Percentiles rank a stretch among this genome's conserved stretches.
Evolutionary conservation across 2,797 vertebrate species (phyloP).

Genomic region (Heterohyrax brucei): DNA sequence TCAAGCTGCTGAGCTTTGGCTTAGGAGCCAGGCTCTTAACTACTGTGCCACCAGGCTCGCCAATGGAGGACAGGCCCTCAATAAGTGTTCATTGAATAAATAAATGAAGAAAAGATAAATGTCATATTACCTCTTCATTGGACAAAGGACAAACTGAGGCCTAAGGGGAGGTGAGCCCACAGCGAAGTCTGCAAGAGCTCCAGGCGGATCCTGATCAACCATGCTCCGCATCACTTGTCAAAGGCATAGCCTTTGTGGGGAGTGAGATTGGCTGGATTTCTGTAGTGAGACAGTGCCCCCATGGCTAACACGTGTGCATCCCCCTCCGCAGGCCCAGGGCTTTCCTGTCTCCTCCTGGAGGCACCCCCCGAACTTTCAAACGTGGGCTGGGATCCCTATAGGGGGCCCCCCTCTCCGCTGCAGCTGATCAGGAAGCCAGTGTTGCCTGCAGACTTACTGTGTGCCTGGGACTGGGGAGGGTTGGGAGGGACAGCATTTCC

Average conservation of each 20-base stretch:
- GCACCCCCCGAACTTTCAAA: not conserved
- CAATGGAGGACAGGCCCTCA: not conserved
- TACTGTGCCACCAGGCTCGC: too few relatives aligned
- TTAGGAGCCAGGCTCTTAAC: too few relatives aligned
- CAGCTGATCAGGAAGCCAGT: not conserved
- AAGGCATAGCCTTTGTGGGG: not conserved
- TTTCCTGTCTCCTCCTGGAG: not conserved
- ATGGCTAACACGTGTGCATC: accelerated
- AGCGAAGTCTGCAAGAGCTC: not conserved
- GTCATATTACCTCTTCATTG: not conserved
- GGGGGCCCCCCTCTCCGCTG: not conserved
- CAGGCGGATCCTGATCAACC: not conserved
- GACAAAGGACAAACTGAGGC: conserved; percentile 23
- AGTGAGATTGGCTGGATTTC: not conserved
- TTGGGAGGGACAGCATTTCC: not conserved
- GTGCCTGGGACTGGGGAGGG: not conserved
- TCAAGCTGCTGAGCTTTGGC: too few relatives aligned
- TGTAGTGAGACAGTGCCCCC: not conserved
- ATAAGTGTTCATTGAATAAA: not conserved
- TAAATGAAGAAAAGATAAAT: not conserved
- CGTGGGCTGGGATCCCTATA: not conserved
- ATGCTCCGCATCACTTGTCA: not conserved
- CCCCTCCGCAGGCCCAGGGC: not conserved
- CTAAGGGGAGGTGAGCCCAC: not conserved
- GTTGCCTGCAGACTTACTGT: not conserved